Conservation (phyloP, 2,888 invertebrate genomes). For the Graphium colonna region DNA sequence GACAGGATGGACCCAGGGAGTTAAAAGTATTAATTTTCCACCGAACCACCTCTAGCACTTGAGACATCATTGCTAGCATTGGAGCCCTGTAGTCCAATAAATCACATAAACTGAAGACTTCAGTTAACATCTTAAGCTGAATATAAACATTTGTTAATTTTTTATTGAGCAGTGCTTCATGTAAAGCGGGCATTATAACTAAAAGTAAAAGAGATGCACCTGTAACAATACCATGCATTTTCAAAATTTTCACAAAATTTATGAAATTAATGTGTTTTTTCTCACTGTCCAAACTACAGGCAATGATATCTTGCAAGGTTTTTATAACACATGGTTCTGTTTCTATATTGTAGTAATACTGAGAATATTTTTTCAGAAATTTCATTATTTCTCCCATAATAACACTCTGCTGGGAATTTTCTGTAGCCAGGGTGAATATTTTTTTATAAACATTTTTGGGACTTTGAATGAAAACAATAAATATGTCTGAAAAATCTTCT, state of each 20-base stretch:
- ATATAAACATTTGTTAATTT: conserved; percentile 43
- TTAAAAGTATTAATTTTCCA: conserved; percentile 57
- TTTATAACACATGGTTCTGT: conserved; percentile 55
- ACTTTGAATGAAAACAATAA: conserved; percentile 58
- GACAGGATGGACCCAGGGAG: conserved; percentile 39
- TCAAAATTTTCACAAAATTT: conserved; percentile 51
- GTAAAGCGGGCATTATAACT: conserved; percentile 62
- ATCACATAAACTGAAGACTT: conserved; percentile 46
- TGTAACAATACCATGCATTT: conserved; percentile 43
- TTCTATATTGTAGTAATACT: conserved; percentile 54
- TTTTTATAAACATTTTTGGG: conserved; percentile 52
- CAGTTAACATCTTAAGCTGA: conserved; percentile 47
- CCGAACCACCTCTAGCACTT: conserved; percentile 55
- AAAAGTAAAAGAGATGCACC: conserved; percentile 52
- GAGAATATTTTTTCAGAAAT: conserved; percentile 48
- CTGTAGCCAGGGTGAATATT: conserved; percentile 53
- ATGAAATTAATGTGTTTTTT: conserved; percentile 47
- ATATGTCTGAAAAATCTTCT: conserved; percentile 47
- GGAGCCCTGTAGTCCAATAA: conserved; percentile 59
- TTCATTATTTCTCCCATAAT: conserved; percentile 58
- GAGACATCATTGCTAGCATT: conserved; percentile 62
- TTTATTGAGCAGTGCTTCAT: conserved; percentile 48
- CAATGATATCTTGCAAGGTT: conserved; percentile 43
- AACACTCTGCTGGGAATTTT: conserved; percentile 51
- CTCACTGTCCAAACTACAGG: conserved; percentile 41